Percentiles rank a stretch among this genome's conserved stretches.
These are phyloP conservation scores for Numida meleagris DNA, from an alignment of 2,113 vertebrate species.

Conservation along the genomic window DNA sequence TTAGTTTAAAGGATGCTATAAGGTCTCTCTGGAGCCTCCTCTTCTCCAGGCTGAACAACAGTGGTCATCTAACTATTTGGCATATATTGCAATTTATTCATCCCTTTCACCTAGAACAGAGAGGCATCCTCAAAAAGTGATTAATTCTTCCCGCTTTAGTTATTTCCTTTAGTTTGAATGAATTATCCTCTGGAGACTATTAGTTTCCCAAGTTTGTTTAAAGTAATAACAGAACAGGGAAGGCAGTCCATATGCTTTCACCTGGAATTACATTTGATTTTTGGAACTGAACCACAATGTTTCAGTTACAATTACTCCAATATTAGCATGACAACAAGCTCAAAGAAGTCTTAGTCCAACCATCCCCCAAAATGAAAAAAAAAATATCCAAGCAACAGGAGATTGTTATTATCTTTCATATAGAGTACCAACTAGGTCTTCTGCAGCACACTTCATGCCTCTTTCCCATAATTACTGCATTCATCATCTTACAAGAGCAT, in stretches of 20 bases:
- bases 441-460: not conserved
- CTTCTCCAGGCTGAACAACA: not conserved
- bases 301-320: not conserved
- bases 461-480: not conserved
- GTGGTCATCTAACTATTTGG: not conserved
- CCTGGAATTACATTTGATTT: not conserved
- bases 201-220: not conserved
- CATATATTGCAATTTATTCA: rapidly evolving
- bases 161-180: not conserved
- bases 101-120: not conserved
- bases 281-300: not conserved
- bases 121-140: not conserved
- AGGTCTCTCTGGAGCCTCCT: not conserved
- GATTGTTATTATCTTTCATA: not conserved
- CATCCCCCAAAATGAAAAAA: not conserved
- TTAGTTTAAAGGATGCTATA: not conserved
- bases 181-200: not conserved
- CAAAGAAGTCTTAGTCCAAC: not conserved
- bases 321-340: not conserved
- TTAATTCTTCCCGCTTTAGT: not conserved
- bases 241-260: not conserved
- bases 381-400: not conserved
- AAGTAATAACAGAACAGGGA: not conserved
- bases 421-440: not conserved
- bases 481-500: not conserved